phyloP scores from a whole-genome alignment of 1,140 invertebrate genomes.

The Papilio xuthus region DNA sequence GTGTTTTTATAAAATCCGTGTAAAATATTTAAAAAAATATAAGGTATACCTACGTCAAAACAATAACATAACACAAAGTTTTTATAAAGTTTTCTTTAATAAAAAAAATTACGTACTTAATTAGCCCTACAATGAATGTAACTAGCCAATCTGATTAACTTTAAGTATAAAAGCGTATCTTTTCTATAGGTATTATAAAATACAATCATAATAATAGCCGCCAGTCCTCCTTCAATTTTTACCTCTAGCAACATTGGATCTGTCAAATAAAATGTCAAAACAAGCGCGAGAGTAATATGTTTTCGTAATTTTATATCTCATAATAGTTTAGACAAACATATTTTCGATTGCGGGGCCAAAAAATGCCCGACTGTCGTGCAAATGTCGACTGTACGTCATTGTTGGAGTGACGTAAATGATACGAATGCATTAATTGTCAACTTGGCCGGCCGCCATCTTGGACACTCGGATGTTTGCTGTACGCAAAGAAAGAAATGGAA shows the following conservation, averaged over 20 bases:
- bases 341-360: conserved; percentile 33
- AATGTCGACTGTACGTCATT: conserved; percentile 28
- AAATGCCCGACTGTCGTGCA: conserved; percentile 25
- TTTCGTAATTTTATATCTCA: conserved; percentile 16
- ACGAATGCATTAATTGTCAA: conserved; percentile 8
- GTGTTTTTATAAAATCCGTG: background rate
- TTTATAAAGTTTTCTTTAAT: no score
- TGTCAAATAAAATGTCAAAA: conserved; percentile 16
- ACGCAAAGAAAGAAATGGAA: background rate
- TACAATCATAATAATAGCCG: background rate
- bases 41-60: background rate
- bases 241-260: conserved; percentile 6
- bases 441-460: conserved; percentile 34
- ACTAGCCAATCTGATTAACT: no score
- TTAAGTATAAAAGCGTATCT: no score
- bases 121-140: no score
- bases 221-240: background rate
- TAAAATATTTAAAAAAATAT: background rate
- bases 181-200: background rate
- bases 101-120: no score
- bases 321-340: conserved; percentile 24
- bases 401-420: conserved; percentile 22
- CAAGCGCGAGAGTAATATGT: conserved; percentile 5
- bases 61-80: no score
- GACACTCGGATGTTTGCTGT: background rate